Base-by-base conservation (phyloP, 1,140 invertebrate genomes). In the Pseudomyrmex concolor region DNA sequence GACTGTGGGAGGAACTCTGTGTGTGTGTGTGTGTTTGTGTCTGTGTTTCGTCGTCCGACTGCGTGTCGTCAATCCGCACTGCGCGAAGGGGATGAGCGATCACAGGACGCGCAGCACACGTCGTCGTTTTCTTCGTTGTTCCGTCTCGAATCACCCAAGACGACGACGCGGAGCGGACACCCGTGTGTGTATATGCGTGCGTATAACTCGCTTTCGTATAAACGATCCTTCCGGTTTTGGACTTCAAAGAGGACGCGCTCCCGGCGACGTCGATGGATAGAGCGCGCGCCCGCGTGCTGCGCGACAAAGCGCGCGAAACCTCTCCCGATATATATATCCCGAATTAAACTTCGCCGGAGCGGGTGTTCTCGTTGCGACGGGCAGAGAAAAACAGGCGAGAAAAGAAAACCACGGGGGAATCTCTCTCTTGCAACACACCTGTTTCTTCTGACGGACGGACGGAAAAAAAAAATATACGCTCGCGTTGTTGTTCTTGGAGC, bases 151-250 rank as follows among this genome's bases (percentile, higher is more conserved):
- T 67, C 71, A 50, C 43, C 9, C 48, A 48, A 57, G 13, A 67
- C 19, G 15, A 54, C n/a, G 55, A 34, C 5, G 34, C 34, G 43
- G 34, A 64, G 22, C 17, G 25, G 9, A 64, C 63, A 45, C 17
- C 10, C 34, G 34, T 34, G 5, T 5, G 4, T 34, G 3, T 0
- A 7, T 34, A 0, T 34, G 34, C 34, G 34, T 5, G 34, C 34
- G 43, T n/a, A 15, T 59, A 43, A 60, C 72, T 86, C 76, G 67
- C 63, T 54, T 48, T 51, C 71, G 64, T 59, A 74, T 83, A 87
- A 85, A 88, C 84, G 80, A 86, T 88, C 80, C 80, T 86, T 88
- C 80, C 80, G 86, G 84, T 80, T 62, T 34, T 68, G 63, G 12
- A 83, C 87, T 86, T 89, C 86, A 86, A 89, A 89, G 76, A 64